Conservation (phyloP, 1,140 invertebrate genomes). For the Procambarus virginalis region DNA sequence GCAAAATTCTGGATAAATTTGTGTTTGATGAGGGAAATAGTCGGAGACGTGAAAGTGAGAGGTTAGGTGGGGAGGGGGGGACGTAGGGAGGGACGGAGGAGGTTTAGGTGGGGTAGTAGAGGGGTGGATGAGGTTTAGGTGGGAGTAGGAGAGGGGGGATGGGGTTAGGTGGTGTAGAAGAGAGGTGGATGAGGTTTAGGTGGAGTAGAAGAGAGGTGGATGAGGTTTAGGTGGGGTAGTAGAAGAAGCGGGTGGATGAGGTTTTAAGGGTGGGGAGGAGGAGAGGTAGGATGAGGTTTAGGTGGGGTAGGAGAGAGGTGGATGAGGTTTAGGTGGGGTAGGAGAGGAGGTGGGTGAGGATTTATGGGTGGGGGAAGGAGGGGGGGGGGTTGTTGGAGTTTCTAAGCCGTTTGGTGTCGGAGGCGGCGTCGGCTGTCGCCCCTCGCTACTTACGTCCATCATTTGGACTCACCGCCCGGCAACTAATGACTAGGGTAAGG, state of each 20-base stretch:
- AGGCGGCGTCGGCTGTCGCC: constrained; percentile 61
- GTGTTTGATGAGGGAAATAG: neutral
- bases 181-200: neutral
- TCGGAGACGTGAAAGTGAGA: neutral
- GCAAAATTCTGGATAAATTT: too few species aligned
- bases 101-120: neutral
- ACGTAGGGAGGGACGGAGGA: neutral
- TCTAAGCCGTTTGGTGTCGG: too few species aligned
- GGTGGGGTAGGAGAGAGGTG: neutral
- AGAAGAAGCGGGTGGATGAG: neutral
- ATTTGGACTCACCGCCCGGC: constrained; percentile 63
- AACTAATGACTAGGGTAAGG: constrained; percentile 68
- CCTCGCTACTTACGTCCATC: constrained; percentile 61
- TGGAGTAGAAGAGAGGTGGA: neutral
- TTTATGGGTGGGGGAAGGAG: too few species aligned
- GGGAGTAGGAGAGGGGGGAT: neutral
- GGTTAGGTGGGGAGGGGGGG: neutral
- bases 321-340: neutral
- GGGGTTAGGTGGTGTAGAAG: neutral
- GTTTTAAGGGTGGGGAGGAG: neutral
- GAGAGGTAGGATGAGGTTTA: neutral
- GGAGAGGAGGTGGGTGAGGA: neutral
- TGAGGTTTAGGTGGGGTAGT: neutral
- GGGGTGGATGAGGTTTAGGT: neutral
- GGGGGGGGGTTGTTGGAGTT: neutral